Evolutionary conservation across 2,888 invertebrate genomes (phyloP).

Genomic region (Heliconius sara): DNA sequence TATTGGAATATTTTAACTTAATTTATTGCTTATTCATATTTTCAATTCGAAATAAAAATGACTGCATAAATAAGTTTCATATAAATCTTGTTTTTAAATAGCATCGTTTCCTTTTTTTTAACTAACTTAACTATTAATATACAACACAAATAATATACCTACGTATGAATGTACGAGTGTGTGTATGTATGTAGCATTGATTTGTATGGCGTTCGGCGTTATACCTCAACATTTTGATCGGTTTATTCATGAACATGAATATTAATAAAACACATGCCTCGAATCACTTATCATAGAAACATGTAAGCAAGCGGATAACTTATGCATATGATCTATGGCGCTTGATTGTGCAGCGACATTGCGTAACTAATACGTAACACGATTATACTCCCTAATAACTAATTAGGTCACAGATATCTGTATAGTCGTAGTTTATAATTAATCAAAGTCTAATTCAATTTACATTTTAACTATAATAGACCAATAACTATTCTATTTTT

Average conservation of each 20-base stretch:
- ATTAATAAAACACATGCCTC: slow-evolving; percentile 29
- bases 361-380: slow-evolving; percentile 32
- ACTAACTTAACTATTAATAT: background rate
- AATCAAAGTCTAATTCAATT: slow-evolving; percentile 5
- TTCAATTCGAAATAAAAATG: background rate
- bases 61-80: background rate
- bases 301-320: slow-evolving; percentile 33
- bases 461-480: slow-evolving; percentile 1
- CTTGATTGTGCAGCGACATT: slow-evolving; percentile 25
- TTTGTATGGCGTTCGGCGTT: slow-evolving; percentile 1
- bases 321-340: slow-evolving; percentile 21
- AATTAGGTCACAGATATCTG: slow-evolving; percentile 1
- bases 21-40: background rate
- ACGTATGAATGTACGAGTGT: no score
- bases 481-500: background rate
- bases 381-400: slow-evolving; percentile 26
- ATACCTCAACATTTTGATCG: slow-evolving; percentile 15
- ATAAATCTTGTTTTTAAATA: background rate
- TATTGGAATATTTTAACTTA: background rate
- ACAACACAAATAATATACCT: no score
- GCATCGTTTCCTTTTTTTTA: background rate
- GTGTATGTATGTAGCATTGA: background rate
- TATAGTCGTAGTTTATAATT: slow-evolving; percentile 1
- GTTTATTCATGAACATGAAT: slow-evolving; percentile 33
- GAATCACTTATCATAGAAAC: slow-evolving; percentile 31